A percentile compares a stretch with the other conserved stretches of the same genome.
Conservation (phyloP, 1,140 invertebrate genomes). For the Manduca sexta region DNA sequence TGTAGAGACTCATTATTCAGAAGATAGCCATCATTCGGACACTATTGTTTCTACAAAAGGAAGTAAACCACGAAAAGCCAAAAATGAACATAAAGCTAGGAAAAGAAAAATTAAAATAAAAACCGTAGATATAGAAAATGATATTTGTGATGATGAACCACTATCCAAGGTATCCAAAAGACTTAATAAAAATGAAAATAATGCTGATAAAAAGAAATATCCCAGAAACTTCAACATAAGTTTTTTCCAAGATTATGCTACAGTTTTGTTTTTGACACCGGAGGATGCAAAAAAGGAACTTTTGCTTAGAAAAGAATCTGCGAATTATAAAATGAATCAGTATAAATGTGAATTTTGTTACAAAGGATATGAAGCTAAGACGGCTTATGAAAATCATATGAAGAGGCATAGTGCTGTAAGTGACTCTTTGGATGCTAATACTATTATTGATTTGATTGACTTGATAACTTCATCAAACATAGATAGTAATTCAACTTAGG, state of each 20-base stretch:
- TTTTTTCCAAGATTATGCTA: slow-evolving; percentile 11
- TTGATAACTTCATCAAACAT: too few species aligned
- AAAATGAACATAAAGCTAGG: slow-evolving; percentile 5
- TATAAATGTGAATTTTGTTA: slow-evolving; percentile 19
- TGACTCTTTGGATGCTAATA: too few species aligned
- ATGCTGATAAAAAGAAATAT: slow-evolving; percentile 5
- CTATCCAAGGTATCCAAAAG: slow-evolving; percentile 8
- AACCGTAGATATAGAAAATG: not conserved
- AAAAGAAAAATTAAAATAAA: slow-evolving; percentile 6
- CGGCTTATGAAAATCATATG: slow-evolving; percentile 14
- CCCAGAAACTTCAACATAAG: slow-evolving; percentile 1
- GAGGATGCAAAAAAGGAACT: slow-evolving; percentile 18
- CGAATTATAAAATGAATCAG: slow-evolving; percentile 13
- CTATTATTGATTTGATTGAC: too few species aligned
- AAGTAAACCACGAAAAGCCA: slow-evolving; percentile 1
- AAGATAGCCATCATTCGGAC: not conserved
- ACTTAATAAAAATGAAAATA: not conserved
- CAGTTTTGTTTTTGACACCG: slow-evolving; percentile 10
- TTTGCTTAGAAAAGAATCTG: slow-evolving; percentile 14
- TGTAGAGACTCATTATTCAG: not conserved
- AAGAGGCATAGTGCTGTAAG: slow-evolving; percentile 17
- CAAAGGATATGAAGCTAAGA: slow-evolving; percentile 12
- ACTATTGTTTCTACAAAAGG: not conserved
- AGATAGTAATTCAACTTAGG: too few species aligned
- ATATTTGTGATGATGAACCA: slow-evolving; percentile 12